Base-by-base conservation (phyloP, 2,888 invertebrate genomes). In the Oconnorella tubifera region DNA sequence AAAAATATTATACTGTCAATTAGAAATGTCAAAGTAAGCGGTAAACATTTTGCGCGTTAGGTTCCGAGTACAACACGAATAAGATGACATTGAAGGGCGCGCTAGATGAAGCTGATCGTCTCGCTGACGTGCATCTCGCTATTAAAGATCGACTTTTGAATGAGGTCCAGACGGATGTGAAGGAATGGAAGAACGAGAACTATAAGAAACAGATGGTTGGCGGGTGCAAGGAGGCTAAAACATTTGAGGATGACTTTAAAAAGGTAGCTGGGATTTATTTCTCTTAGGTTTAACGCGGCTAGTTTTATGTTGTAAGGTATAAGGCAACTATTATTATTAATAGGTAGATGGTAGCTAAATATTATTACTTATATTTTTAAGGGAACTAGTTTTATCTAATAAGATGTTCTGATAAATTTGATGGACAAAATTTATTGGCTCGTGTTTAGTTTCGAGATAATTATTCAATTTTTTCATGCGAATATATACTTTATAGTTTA, bases 211-310 rank as follows among this genome's bases (percentile, higher is more conserved):
- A 91, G 51, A 77, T 82, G 74, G 78, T 70, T 23, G 69, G 78
- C 53, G 76, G 73, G 63, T 87, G 94, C 68, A 98, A 98, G 84
- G 96, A 98, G 81, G 89, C 94, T 72, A 97, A 97, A 83, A 98
- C 98, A 83, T 92, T 98, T 89, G 99, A 99, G 80, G 98, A 99
- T 79, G 88, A 91, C 66, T 99, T 99, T 85, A 97, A 97, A 83
- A 99, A 98, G 85, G 85, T 85, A 19, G n/a, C n/a, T n/a, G n/a
- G n/a, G n/a, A n/a, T n/a, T n/a, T n/a, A n/a, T n/a, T n/a, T n/a
- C n/a, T n/a, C n/a, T n/a, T n/a, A n/a, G n/a, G n/a, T n/a, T n/a
- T n/a, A n/a, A n/a, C n/a, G n/a, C n/a, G 40, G 40, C 40, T 40
- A 40, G 10, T 40, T 40, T 14, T 40, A 10, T 19, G 40, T 40